phyloP scores from a whole-genome alignment of 37 sponge, comb jelly and placozoan species.

The Geodia barretti region DNA sequence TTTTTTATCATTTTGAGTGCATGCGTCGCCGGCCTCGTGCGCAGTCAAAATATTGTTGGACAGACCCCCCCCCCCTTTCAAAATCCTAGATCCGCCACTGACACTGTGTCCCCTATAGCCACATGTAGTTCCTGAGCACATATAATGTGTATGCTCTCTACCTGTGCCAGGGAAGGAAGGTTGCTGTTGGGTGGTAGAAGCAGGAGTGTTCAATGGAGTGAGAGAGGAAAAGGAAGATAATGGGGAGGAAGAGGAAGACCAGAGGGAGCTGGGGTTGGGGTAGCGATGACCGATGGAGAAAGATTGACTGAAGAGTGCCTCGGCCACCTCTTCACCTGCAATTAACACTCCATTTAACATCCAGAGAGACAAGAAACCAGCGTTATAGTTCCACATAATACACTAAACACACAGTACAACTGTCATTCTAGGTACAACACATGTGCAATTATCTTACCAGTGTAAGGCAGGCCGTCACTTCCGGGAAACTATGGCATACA shows the following conservation, averaged over 20 bases:
- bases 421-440: too few relatives aligned
- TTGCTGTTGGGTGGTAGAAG: neutral
- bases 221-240: neutral
- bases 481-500: slow-evolving; percentile 1
- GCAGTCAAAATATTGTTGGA: too few relatives aligned
- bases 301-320: slow-evolving; percentile 6
- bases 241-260: slow-evolving; percentile 1
- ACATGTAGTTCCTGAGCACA: too few relatives aligned
- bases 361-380: too few relatives aligned
- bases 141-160: neutral
- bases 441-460: slow-evolving; percentile 12
- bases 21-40: too few relatives aligned
- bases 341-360: too few relatives aligned
- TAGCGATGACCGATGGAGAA: slow-evolving; percentile 15
- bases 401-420: neutral
- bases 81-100: too few relatives aligned
- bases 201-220: neutral
- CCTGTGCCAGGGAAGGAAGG: neutral
- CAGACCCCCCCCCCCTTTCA: too few relatives aligned
- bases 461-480: slow-evolving; percentile 11
- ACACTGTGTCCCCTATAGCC: too few relatives aligned
- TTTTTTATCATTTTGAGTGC: too few relatives aligned
- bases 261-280: neutral
- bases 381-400: too few relatives aligned
- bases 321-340: neutral